Percentiles rank a stretch among this genome's conserved stretches.
Evolutionary conservation across 1,140 invertebrate genomes (phyloP).

Genomic region (Penaeus japonicus): DNA sequence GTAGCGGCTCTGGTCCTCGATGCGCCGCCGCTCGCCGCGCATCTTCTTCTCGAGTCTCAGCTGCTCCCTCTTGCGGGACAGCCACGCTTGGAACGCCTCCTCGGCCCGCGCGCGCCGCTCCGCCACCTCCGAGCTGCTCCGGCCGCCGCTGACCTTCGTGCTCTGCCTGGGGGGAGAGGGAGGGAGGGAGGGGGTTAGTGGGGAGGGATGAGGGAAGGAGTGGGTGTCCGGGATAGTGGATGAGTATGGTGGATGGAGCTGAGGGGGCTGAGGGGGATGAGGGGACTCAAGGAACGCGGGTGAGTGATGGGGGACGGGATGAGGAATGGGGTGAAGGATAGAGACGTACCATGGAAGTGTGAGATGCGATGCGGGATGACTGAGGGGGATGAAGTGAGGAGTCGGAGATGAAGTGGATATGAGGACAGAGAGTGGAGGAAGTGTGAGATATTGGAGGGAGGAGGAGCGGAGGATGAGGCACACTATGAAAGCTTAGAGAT

Average conservation of each 20-base stretch:
- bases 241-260: too few relatives aligned
- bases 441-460: neutral
- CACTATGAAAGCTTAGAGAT: neutral
- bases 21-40: slow-evolving; percentile 21
- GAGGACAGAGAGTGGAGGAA: neutral
- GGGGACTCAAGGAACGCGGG: too few relatives aligned
- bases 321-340: too few relatives aligned
- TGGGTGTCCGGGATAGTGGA: too few relatives aligned
- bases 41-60: slow-evolving; percentile 43
- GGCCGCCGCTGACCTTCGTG: neutral
- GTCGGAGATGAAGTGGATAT: too few relatives aligned
- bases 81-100: slow-evolving; percentile 48
- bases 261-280: too few relatives aligned
- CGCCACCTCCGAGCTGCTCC: neutral
- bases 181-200: neutral
- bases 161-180: neutral
- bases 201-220: too few relatives aligned
- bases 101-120: slow-evolving; percentile 30
- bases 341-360: too few relatives aligned
- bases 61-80: slow-evolving; percentile 34
- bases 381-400: too few relatives aligned
- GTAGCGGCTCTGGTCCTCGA: slow-evolving; percentile 46
- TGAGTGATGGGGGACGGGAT: too few relatives aligned
- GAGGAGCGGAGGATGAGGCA: neutral
- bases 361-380: too few relatives aligned